Evolutionary conservation across 2,113 vertebrate genomes (phyloP).

Genomic region (Mionectes macconnelli): DNA sequence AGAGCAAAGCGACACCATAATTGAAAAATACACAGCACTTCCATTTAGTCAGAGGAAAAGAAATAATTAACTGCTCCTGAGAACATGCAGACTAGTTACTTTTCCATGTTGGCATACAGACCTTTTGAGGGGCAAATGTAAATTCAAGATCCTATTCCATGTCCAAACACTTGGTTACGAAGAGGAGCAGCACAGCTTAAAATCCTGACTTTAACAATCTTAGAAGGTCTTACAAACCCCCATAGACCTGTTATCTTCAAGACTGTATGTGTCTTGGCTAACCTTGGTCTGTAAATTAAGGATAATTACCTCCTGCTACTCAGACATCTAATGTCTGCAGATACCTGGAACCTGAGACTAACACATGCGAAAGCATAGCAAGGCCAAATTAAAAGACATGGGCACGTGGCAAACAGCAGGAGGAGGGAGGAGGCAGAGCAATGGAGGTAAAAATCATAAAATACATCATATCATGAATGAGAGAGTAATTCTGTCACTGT

Average conservation of each 20-base stretch:
- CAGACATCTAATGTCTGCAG: background rate
- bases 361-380: background rate
- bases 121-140: background rate
- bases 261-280: background rate
- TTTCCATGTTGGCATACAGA: background rate
- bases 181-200: background rate
- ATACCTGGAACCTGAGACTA: background rate
- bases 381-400: background rate
- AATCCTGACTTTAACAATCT: background rate
- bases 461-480: background rate
- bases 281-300: slow-evolving; percentile 21
- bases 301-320: background rate
- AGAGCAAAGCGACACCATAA: background rate
- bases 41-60: background rate
- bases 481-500: background rate
- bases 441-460: background rate
- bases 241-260: background rate
- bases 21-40: background rate
- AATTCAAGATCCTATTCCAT: background rate
- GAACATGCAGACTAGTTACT: background rate
- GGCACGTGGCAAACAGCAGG: background rate
- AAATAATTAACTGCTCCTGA: background rate
- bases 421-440: background rate
- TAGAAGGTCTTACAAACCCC: background rate
- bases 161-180: background rate